Evolutionary conservation across 2,888 invertebrate species (phyloP).

Genomic region (Rhamphomyia laevipes): DNA sequence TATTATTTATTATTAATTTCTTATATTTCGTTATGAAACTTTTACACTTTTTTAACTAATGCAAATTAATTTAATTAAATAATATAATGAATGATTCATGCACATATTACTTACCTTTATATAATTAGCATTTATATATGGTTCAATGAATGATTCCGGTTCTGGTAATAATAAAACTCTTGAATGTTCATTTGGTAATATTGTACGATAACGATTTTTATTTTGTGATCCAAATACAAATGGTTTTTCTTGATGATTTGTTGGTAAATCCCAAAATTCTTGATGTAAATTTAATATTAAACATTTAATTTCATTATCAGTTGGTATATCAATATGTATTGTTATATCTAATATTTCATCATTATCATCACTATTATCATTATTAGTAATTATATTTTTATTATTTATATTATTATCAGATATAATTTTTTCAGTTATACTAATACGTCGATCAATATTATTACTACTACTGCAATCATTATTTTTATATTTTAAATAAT

Average conservation of each 20-base stretch:
- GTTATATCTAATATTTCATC: slow-evolving; percentile 8
- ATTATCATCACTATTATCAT: slow-evolving; percentile 1
- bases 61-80: slow-evolving; percentile 2
- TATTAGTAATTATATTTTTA: neutral
- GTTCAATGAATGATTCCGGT: slow-evolving; percentile 27
- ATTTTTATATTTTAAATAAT: slow-evolving; percentile 15
- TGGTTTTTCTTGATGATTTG: slow-evolving; percentile 83
- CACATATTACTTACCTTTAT: slow-evolving; percentile 60
- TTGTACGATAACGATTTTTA: slow-evolving; percentile 82
- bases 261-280: slow-evolving; percentile 90
- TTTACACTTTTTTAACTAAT: no score
- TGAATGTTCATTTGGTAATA: slow-evolving; percentile 80
- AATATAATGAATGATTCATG: neutral
- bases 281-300: slow-evolving; percentile 60
- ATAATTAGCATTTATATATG: slow-evolving; percentile 90
- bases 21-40: no score
- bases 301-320: slow-evolving; percentile 49
- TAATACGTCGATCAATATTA: neutral
- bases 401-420: neutral
- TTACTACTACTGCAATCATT: neutral
- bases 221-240: slow-evolving; percentile 78
- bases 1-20: no score
- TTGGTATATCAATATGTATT: slow-evolving; percentile 34
- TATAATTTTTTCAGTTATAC: neutral
- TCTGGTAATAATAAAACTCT: slow-evolving; percentile 53